These are phyloP conservation scores for Myzus persicae DNA, from an alignment of 1,140 invertebrate genomes.

Conservation along the genomic window DNA sequence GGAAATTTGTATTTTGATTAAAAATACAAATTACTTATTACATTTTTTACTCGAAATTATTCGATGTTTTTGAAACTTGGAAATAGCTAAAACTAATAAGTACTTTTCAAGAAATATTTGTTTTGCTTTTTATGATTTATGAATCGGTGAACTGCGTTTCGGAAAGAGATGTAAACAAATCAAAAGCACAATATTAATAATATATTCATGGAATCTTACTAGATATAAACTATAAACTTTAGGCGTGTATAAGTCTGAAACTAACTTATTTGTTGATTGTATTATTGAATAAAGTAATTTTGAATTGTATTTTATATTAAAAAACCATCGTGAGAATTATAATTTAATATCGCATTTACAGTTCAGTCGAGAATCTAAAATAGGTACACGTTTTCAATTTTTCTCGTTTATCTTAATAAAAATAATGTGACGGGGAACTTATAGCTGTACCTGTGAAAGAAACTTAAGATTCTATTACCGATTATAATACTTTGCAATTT, in stretches of 20 bases:
- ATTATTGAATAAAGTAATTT: neutral
- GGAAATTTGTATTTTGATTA: neutral
- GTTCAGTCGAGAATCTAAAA: neutral
- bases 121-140: too few species aligned
- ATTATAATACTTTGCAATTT: neutral
- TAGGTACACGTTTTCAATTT: neutral
- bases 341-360: neutral
- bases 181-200: too few species aligned
- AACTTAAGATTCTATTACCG: neutral
- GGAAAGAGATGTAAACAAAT: too few species aligned
- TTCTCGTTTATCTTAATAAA: neutral
- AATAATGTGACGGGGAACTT: neutral
- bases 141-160: too few species aligned
- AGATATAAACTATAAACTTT: too few species aligned
- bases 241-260: neutral
- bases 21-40: too few species aligned
- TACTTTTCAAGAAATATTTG: too few species aligned
- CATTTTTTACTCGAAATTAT: too few species aligned
- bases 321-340: neutral
- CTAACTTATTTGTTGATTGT: neutral
- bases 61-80: too few species aligned
- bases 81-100: too few species aligned
- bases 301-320: neutral
- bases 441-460: neutral
- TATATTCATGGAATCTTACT: too few species aligned